These are phyloP conservation scores for Gymnarchus niloticus DNA, from an alignment of 2,113 vertebrate genomes.

Conservation along the genomic window DNA sequence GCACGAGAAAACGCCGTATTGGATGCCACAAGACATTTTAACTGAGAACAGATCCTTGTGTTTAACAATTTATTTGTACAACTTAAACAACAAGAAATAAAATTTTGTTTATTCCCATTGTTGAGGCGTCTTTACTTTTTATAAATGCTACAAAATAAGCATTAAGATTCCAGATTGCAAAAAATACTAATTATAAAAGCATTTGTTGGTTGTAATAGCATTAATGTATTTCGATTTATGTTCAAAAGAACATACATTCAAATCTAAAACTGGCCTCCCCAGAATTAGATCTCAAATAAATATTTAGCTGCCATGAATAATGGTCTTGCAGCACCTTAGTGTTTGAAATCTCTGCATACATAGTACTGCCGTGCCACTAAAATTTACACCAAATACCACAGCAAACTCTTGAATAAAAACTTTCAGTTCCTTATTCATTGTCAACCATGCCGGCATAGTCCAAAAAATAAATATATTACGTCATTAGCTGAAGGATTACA, in stretches of 20 bases:
- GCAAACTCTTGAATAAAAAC: background rate
- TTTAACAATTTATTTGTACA: background rate
- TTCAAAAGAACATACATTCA: slow-evolving; percentile 20
- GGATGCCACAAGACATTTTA: background rate
- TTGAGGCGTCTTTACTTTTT: background rate
- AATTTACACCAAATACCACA: background rate
- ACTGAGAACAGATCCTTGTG: background rate
- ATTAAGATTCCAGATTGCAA: background rate
- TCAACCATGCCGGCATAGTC: background rate
- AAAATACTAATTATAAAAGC: background rate
- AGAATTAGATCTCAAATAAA: slow-evolving; percentile 19
- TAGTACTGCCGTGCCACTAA: background rate
- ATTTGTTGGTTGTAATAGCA: background rate
- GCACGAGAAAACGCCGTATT: background rate
- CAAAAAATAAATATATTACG: background rate
- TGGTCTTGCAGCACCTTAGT: slow-evolving; percentile 1
- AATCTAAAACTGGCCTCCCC: slow-evolving; percentile 9
- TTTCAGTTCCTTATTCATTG: background rate
- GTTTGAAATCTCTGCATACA: slow-evolving; percentile 4
- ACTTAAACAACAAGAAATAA: background rate
- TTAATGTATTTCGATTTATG: background rate
- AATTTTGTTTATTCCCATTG: background rate
- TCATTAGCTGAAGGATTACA: background rate
- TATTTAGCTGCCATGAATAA: background rate
- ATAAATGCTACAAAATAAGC: background rate